Evolutionary conservation across 2,888 invertebrate genomes (phyloP), one percentile per base, ranked within the genome.

Genomic region (Oscheius onirici): DNA sequence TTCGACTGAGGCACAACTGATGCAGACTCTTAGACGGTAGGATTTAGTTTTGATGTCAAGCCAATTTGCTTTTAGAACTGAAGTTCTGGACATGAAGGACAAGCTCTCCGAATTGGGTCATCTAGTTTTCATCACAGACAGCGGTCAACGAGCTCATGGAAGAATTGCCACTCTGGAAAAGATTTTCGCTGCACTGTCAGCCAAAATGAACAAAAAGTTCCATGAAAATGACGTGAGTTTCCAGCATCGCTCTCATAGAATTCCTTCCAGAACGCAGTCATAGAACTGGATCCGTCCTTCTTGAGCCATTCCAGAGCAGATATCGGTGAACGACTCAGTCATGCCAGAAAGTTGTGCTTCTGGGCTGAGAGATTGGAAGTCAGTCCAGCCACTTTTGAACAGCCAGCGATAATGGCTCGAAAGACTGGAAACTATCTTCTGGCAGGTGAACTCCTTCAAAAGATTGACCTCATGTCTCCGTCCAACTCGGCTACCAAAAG

Each of bases 351-450:
- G 34, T 13, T 66, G 22, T 52, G 41, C 54, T 66, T 66, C 24
- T 66, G 66, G 66, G 41, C 52, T 20, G 66, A 66, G 41, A 17
- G 66, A 22, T 17, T 66, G 1, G 52, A 40, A 40, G 60, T 24
- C 24, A 26, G 57, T 13, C 44, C 20, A 41, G 57, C 55, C 15
- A 26, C 26, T 17, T 51, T 49, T 28, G 52, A 43, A 11, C 74
- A 75, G 44, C 57, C 75, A 8, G 70, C 75, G 13, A 69, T 73
- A 51, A 52, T 77, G 15, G 75, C 79, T 13, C 61, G 79, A 49
- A 79, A 79, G 43, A 75, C 79, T 13, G 65, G 51, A 15, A 79
- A 79, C 49, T 54, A 54, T 17, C 51, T 67, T 17, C 69, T 77
- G 15, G 77, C 79, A 5, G 49, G 24, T 11, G 57, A 68, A n/a